Conservation (phyloP, 2,888 invertebrate genomes). For the Sericinus montela region DNA sequence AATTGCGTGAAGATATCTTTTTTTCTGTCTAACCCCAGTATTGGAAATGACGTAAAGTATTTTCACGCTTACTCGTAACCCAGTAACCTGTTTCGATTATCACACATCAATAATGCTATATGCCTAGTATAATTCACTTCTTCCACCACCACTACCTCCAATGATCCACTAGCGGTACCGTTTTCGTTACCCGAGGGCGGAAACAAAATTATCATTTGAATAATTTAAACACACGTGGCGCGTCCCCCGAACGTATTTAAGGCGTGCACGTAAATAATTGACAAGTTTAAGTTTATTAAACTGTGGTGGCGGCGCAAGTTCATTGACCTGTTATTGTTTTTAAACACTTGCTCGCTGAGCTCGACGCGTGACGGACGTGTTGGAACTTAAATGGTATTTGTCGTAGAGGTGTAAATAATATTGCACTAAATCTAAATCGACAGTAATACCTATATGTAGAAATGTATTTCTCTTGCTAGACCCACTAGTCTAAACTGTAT, state of each 20-base stretch:
- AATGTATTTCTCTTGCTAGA: too few species aligned
- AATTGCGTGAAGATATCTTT: too few species aligned
- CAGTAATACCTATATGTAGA: too few species aligned
- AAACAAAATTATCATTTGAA: constrained; percentile 9
- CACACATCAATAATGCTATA: not conserved
- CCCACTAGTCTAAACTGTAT: too few species aligned
- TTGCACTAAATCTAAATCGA: too few species aligned
- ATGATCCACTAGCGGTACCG: not conserved
- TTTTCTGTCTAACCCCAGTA: too few species aligned
- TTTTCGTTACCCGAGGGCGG: not conserved
- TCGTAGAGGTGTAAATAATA: too few species aligned
- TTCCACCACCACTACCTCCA: not conserved
- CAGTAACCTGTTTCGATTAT: not conserved
- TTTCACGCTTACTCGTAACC: not conserved
- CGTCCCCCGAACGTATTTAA: not conserved
- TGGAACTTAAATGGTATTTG: too few species aligned
- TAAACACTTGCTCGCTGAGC: too few species aligned
- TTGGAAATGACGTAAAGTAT: too few species aligned
- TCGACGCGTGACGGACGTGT: too few species aligned
- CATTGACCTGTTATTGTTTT: not conserved
- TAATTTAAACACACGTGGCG: constrained; percentile 2
- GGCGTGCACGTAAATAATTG: constrained; percentile 7
- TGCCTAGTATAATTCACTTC: constrained; percentile 5
- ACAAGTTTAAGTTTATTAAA: not conserved
- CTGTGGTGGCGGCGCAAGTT: not conserved